A percentile compares a stretch with the other conserved stretches of the same genome.
These are phyloP conservation scores for Drosophila triauraria DNA, from an alignment of 1,140 invertebrate genomes.

Conservation along the genomic window DNA sequence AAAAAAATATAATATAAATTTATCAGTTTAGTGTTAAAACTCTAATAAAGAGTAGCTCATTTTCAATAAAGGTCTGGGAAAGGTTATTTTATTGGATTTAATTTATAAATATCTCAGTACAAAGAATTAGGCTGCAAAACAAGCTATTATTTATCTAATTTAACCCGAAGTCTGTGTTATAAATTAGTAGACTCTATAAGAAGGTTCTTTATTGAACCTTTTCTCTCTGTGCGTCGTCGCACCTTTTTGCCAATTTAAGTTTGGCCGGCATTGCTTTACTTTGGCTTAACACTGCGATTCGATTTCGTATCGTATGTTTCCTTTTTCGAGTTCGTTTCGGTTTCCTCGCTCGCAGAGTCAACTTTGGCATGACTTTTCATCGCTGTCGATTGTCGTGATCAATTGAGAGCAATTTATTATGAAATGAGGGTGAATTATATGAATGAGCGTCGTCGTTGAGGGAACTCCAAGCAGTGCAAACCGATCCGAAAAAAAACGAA, in stretches of 20 bases:
- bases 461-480: conserved; percentile 37
- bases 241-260: conserved; percentile 73
- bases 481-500: conserved; percentile 16
- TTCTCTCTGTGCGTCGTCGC: conserved; percentile 32
- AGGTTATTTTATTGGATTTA: too few species aligned
- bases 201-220: background rate
- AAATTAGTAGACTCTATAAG: too few species aligned
- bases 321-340: conserved; percentile 66
- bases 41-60: too few species aligned
- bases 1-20: too few species aligned
- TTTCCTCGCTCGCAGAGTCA: conserved; percentile 62
- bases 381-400: conserved; percentile 85
- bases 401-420: conserved; percentile 86
- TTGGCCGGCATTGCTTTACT: conserved; percentile 41
- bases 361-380: conserved; percentile 85
- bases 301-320: conserved; percentile 57
- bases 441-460: conserved; percentile 74
- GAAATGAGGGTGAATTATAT: conserved; percentile 86
- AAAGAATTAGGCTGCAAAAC: too few species aligned
- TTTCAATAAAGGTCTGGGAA: too few species aligned
- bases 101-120: too few species aligned
- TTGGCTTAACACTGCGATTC: conserved; percentile 44
- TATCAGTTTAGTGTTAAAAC: too few species aligned
- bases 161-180: too few species aligned
- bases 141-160: too few species aligned